phyloP scores from a whole-genome alignment of 2,888 invertebrate species.

The Synergus laeviventris region DNA sequence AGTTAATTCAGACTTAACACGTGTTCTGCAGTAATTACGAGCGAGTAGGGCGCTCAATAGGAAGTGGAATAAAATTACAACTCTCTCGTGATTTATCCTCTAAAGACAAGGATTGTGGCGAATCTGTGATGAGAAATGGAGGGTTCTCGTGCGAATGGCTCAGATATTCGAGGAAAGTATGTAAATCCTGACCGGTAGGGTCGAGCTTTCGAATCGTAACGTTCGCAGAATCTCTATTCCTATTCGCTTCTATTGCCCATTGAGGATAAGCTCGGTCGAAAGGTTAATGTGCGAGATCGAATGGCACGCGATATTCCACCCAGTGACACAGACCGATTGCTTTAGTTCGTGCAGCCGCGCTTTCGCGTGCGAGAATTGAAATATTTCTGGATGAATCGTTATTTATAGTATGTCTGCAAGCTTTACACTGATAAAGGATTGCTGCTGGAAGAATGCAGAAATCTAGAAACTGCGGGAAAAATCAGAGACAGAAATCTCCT shows the following conservation, averaged over 20 bases:
- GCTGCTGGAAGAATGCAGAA: background rate
- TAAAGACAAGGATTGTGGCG: background rate
- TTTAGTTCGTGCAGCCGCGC: slow-evolving; percentile 55
- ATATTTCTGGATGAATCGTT: slow-evolving; percentile 55
- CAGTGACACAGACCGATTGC: slow-evolving; percentile 58
- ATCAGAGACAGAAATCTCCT: background rate
- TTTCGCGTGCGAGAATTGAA: slow-evolving; percentile 57
- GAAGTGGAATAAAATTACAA: background rate
- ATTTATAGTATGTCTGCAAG: slow-evolving; percentile 49
- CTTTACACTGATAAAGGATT: background rate
- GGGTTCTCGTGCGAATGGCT: slow-evolving; percentile 16
- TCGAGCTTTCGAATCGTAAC: slow-evolving; percentile 37
- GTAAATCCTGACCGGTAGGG: slow-evolving; percentile 46
- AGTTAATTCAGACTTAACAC: slow-evolving; percentile 34
- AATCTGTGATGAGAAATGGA: slow-evolving; percentile 39
- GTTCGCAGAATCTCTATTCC: slow-evolving; percentile 42
- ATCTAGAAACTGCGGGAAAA: background rate
- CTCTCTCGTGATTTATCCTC: slow-evolving; percentile 16
- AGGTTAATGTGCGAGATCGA: slow-evolving; percentile 52
- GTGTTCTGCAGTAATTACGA: slow-evolving; percentile 18
- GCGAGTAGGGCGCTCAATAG: background rate
- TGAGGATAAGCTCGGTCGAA: slow-evolving; percentile 49
- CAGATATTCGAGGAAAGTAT: slow-evolving; percentile 41
- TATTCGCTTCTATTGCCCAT: slow-evolving; percentile 47
- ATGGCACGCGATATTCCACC: slow-evolving; percentile 56